Base-by-base conservation (phyloP, 1,140 invertebrate species). In the Paramacrobiotus metropolitanus region DNA sequence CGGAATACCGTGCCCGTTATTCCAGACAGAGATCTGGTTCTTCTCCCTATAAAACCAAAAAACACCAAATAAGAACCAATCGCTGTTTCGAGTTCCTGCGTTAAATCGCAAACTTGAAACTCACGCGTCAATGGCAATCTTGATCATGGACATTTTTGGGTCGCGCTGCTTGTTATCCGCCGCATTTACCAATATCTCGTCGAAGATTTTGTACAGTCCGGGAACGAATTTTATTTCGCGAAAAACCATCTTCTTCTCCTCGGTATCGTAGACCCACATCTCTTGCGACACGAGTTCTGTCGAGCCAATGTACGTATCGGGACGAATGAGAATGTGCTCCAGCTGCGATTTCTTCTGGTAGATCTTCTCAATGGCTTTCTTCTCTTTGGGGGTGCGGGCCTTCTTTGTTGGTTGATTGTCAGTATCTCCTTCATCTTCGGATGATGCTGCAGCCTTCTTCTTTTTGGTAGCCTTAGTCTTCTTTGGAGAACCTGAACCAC, bases 161-260 rank as follows among this genome's bases (percentile, higher is more conserved):
- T 98, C 94, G 64, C 93, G 78, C 70, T 96, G 91, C 72, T 99
- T 99, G 71, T 99, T 98, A 72, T 99, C 95, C 61, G 95, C 91
- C 59, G 95, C 95, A 78, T 99, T 99, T 0, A 99, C 95, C 64
- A 90, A 74, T 66, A 99, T 98, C 83, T 99, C 95, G 76, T 99
- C 95, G 79, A 93, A 99, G 67, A 99, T 99, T 77, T 99, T 99
- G 74, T 96, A 99, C 2, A 99, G 77, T 62, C 91, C 90, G 66
- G 95, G 95, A 45, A 98, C 94, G 78, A 82, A 99, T 30, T 83
- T 86, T 29, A 98, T 84, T 68, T 95, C 84, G 68, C 77, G 80
- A 68, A 89, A 82, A 0, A 89, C 76, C 82, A 99, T 92, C 29
- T 68, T 68, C 65, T 74, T 75, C 62, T 83, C 79, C 48, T 83